phyloP scores from a whole-genome alignment of 2,888 invertebrate species.

The Lepidochrysops patricia region DNA sequence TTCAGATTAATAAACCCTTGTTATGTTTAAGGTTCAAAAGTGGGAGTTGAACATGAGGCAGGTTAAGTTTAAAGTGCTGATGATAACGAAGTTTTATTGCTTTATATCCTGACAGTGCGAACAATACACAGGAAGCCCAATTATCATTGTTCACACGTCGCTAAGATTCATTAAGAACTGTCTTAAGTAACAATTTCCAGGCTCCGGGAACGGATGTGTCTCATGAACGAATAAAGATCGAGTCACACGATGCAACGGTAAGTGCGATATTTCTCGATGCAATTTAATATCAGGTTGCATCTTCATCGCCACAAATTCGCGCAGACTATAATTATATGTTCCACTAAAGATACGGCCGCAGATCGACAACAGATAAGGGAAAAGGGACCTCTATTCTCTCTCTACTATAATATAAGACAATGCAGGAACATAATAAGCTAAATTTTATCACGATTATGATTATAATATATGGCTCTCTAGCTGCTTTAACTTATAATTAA shows the following conservation, averaged over 20 bases:
- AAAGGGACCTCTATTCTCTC: too few species aligned
- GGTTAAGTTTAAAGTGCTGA: background rate
- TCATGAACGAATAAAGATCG: constrained; percentile 39
- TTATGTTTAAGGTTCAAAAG: too few species aligned
- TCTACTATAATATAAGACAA: too few species aligned
- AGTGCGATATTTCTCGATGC: background rate
- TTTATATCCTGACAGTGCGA: background rate
- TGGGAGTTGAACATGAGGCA: too few species aligned
- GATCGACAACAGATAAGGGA: too few species aligned
- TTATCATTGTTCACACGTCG: constrained; percentile 9
- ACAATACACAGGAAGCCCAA: constrained; percentile 10
- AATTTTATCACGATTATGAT: too few species aligned
- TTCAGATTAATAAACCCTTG: too few species aligned
- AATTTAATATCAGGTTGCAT: background rate
- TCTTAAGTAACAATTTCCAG: constrained; percentile 24
- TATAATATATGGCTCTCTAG: too few species aligned
- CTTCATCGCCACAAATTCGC: background rate
- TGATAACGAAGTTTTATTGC: background rate
- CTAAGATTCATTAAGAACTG: constrained; percentile 10
- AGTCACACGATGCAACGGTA: constrained; percentile 11
- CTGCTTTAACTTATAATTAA: background rate
- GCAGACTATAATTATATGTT: too few species aligned
- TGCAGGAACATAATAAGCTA: too few species aligned
- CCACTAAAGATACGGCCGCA: too few species aligned
- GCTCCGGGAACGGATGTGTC: constrained; percentile 40